These are phyloP conservation scores for Tenthredo notha DNA, from an alignment of 2,888 invertebrate genomes.

Conservation along the genomic window DNA sequence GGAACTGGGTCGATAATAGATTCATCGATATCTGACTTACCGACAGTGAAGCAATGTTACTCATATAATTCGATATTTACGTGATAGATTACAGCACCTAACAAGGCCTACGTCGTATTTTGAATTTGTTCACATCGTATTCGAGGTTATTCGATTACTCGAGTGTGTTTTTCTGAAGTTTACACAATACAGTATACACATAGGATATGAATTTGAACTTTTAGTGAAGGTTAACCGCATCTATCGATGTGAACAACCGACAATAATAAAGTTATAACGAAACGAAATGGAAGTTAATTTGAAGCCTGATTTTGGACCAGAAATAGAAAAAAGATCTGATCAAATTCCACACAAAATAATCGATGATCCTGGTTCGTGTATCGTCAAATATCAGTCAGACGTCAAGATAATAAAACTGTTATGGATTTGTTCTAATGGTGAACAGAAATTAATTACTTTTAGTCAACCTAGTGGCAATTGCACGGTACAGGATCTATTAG, in stretches of 20 bases:
- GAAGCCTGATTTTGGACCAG: background rate
- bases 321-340: background rate
- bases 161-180: too few relatives aligned
- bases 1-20: background rate
- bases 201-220: too few relatives aligned
- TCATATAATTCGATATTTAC: background rate
- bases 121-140: background rate
- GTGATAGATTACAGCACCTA: background rate
- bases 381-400: background rate
- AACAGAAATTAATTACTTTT: background rate
- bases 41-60: background rate
- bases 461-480: background rate
- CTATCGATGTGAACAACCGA: too few relatives aligned
- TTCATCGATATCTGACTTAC: background rate
- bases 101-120: background rate
- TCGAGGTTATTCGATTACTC: background rate
- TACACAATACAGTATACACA: too few relatives aligned
- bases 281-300: background rate
- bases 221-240: too few relatives aligned
- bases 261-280: background rate
- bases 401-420: background rate
- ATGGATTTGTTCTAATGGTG: background rate
- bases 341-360: background rate
- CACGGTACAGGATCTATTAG: slow-evolving; percentile 20
- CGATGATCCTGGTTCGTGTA: background rate